Evolutionary conservation across 2,113 vertebrate species (phyloP).

Genomic region (Pelecanus crispus): DNA sequence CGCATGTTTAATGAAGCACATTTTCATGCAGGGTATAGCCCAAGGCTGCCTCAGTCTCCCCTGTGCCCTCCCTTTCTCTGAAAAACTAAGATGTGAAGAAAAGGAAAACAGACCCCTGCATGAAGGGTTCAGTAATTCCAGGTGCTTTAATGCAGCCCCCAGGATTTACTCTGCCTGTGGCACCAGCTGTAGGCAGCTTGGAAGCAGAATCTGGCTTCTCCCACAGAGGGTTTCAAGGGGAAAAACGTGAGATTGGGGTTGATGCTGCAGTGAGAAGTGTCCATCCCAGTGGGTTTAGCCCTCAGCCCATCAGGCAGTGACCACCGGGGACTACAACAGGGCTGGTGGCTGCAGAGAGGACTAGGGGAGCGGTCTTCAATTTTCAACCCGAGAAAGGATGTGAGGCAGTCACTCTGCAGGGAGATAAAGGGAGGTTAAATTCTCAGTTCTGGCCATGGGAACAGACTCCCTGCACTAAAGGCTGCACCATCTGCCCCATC

Average conservation of each 20-base stretch:
- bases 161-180: neutral
- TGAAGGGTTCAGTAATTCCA: neutral
- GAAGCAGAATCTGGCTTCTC: neutral
- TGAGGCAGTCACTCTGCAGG: neutral
- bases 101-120: neutral
- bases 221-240: neutral
- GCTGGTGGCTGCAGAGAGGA: neutral
- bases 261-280: neutral
- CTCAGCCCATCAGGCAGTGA: neutral
- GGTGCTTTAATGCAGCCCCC: neutral
- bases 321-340: neutral
- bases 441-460: neutral
- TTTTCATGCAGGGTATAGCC: neutral
- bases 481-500: neutral
- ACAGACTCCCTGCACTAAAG: neutral
- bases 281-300: no score
- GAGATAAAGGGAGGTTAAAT: neutral
- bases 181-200: neutral
- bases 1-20: accelerated
- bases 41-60: neutral
- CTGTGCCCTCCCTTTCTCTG: neutral
- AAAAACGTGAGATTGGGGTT: neutral
- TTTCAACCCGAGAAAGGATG: neutral
- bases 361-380: neutral
- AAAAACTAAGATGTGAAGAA: neutral